Conservation (phyloP, 1,140 invertebrate genomes). For the Drosophila trapezifrons region DNA sequence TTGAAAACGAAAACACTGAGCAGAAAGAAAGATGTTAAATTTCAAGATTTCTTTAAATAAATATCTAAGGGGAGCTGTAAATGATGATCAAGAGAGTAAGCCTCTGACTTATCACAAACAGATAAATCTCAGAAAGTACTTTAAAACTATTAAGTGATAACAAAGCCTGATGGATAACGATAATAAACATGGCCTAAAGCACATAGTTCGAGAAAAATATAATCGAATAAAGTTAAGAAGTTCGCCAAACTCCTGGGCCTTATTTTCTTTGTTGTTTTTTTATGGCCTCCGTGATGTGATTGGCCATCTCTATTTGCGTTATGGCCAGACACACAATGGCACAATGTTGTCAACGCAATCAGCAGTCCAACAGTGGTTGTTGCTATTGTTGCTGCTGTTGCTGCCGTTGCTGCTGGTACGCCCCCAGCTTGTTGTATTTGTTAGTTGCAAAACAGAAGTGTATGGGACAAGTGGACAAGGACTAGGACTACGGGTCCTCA, state of each 20-base stretch:
- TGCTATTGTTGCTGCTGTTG: constrained; percentile 35
- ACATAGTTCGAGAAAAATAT: background rate
- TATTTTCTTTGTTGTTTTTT: constrained; percentile 10
- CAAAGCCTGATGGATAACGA: background rate
- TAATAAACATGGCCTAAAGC: background rate
- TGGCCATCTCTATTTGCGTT: constrained; percentile 48
- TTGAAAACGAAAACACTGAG: background rate
- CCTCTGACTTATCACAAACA: no score
- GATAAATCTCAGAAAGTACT: no score
- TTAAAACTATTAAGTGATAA: background rate
- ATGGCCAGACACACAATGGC: constrained; percentile 65
- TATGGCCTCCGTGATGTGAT: constrained; percentile 26
- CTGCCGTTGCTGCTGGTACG: constrained; percentile 9
- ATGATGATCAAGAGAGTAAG: no score
- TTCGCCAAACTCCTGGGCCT: constrained; percentile 1
- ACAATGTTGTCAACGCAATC: constrained; percentile 82
- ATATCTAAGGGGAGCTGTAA: no score
- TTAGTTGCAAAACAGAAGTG: constrained; percentile 63
- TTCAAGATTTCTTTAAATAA: background rate
- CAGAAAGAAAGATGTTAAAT: background rate
- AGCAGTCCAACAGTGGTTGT: constrained; percentile 45
- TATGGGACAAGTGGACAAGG: constrained; percentile 46
- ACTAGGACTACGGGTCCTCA: constrained; percentile 10
- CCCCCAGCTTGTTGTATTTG: constrained; percentile 30
- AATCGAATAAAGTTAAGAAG: constrained; percentile 13